Conservation (phyloP, 2,113 vertebrate species). For the Ageneiosus marmoratus region DNA sequence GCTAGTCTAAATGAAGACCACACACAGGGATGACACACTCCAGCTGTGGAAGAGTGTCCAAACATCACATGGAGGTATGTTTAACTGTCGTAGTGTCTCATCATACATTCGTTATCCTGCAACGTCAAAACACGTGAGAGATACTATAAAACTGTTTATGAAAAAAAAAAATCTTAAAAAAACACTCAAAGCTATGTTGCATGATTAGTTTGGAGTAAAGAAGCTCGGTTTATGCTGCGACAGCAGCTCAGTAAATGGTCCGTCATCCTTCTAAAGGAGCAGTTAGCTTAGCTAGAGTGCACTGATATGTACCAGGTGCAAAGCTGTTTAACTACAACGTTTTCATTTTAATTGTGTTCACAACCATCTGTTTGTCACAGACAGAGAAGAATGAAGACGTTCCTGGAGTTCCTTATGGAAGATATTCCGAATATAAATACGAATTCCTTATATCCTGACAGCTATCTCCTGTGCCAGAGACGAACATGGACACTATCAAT, state of each 20-base stretch:
- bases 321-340: conserved; percentile 4
- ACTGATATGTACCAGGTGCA: background rate
- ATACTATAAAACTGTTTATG: background rate
- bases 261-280: background rate
- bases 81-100: conserved; percentile 5
- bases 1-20: conserved; percentile 39
- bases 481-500: background rate
- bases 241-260: background rate
- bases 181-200: background rate
- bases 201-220: conserved; percentile 2
- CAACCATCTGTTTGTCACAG: conserved; percentile 18
- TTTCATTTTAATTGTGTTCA: conserved; percentile 19
- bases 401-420: conserved; percentile 11
- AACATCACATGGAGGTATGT: conserved; percentile 30
- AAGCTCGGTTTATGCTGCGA: background rate
- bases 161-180: background rate
- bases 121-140: conserved; percentile 11
- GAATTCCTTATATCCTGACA: background rate
- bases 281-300: background rate
- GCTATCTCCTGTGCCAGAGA: background rate
- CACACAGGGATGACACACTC: conserved; percentile 31
- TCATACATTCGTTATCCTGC: conserved; percentile 26
- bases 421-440: conserved; percentile 3
- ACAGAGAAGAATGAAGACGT: conserved; percentile 1
- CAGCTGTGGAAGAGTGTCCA: conserved; percentile 39